Conservation (phyloP, 2,797 vertebrate species). For the Enteromius anoplus region DNA sequence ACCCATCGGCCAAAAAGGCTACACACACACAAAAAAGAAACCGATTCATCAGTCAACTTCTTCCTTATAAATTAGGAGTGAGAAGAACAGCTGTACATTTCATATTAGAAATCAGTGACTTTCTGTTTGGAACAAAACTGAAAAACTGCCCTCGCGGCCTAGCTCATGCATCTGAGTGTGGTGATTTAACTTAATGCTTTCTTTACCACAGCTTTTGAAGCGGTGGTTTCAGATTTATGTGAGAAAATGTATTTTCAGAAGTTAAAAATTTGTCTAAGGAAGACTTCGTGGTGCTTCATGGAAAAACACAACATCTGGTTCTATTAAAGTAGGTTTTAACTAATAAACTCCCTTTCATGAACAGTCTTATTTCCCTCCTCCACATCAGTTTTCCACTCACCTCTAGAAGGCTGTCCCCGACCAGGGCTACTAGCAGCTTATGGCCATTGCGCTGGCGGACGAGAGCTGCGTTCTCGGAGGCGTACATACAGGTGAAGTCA, state of each 20-base stretch:
- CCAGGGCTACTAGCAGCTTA: conserved; percentile 89
- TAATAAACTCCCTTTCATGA: neutral
- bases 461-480: conserved; percentile 93
- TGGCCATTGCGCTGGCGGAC: conserved; percentile 91
- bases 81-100: neutral
- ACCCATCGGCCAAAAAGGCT: conserved; percentile 99
- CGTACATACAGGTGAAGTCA: conserved; percentile 99
- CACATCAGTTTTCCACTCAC: conserved; percentile 69
- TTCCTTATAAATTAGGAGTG: neutral
- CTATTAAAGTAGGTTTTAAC: neutral
- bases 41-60: neutral
- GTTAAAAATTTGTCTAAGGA: neutral
- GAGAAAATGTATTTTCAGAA: conserved; percentile 24
- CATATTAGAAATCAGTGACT: neutral
- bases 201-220: conserved; percentile 12
- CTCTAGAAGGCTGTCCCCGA: conserved; percentile 97
- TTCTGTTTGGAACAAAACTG: neutral
- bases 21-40: conserved; percentile 31
- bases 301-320: conserved; percentile 14
- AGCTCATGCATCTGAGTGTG: conserved; percentile 3
- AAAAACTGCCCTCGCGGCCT: neutral
- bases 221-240: conserved; percentile 30
- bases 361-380: neutral
- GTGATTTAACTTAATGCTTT: neutral
- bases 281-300: neutral